Percentiles rank a stretch among this genome's conserved stretches.
phyloP scores from a whole-genome alignment of 1,140 invertebrate genomes.

The Rhynchophorus ferrugineus region DNA sequence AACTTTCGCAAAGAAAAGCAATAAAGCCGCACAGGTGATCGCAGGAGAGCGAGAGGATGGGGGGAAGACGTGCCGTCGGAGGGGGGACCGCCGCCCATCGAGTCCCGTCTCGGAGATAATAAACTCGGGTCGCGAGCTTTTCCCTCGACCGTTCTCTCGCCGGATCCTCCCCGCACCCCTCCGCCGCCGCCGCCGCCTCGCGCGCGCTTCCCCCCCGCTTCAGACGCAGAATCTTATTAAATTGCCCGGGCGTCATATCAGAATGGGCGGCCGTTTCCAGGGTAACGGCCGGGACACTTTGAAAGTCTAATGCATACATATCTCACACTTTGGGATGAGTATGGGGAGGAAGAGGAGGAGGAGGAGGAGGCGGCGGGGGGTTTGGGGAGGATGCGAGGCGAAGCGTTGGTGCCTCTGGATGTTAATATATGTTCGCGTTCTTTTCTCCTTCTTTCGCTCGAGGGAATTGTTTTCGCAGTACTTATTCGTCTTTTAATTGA shows the following conservation, averaged over 20 bases:
- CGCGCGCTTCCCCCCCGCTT: slow-evolving; percentile 6
- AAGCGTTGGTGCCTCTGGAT: background rate
- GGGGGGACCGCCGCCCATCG: no score
- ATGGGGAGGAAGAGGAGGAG: slow-evolving; percentile 25
- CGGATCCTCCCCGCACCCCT: background rate
- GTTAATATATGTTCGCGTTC: background rate
- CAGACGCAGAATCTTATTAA: slow-evolving; percentile 43
- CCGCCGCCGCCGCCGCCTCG: no score
- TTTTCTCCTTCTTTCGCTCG: background rate
- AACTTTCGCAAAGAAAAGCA: background rate
- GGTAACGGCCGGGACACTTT: slow-evolving; percentile 43
- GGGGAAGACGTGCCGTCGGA: no score
- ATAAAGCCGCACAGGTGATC: background rate
- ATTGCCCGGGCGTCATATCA: slow-evolving; percentile 43
- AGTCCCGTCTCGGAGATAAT: background rate
- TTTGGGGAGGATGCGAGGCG: background rate
- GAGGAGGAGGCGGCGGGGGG: slow-evolving; percentile 31
- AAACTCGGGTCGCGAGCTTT: background rate
- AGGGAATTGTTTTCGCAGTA: no score
- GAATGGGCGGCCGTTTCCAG: slow-evolving; percentile 39
- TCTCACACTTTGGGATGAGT: slow-evolving; percentile 39
- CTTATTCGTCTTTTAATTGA: no score
- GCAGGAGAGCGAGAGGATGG: no score
- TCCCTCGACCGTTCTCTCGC: background rate
- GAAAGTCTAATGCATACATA: slow-evolving; percentile 44